These are phyloP conservation scores for Bembecia ichneumoniformis DNA, from an alignment of 2,888 invertebrate genomes.

Conservation along the genomic window DNA sequence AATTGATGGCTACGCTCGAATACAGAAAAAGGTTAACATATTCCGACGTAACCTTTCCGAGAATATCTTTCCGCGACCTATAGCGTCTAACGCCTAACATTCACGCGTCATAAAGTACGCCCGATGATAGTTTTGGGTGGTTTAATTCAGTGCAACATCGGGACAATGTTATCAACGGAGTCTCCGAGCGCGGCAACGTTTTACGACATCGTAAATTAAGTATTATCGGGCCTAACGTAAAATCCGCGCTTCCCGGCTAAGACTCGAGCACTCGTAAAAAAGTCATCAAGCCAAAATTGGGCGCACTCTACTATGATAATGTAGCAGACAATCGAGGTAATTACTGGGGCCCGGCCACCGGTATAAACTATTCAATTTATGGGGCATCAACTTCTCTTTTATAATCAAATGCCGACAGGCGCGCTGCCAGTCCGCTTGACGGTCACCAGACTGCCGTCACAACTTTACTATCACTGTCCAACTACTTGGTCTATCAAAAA, in stretches of 20 bases:
- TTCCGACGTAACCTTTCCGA: too few species aligned
- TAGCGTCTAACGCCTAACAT: background rate
- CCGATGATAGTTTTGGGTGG: slow-evolving; percentile 9
- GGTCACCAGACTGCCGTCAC: too few species aligned
- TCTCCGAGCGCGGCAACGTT: slow-evolving; percentile 18
- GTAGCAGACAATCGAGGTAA: slow-evolving; percentile 48
- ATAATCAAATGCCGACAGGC: too few species aligned
- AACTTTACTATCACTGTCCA: too few species aligned
- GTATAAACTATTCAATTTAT: slow-evolving; percentile 24
- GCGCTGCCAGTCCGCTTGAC: too few species aligned
- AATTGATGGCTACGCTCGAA: too few species aligned
- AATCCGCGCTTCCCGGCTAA: slow-evolving; percentile 13
- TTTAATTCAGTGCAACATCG: slow-evolving; percentile 13
- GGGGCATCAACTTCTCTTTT: slow-evolving; percentile 14
- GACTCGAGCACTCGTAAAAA: slow-evolving; percentile 64
- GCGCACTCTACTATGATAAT: slow-evolving; percentile 62
- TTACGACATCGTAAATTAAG: slow-evolving; percentile 60
- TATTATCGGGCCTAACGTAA: slow-evolving; percentile 8
- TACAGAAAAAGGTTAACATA: too few species aligned
- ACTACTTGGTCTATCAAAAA: too few species aligned
- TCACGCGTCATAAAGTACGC: slow-evolving; percentile 10
- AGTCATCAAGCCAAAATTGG: slow-evolving; percentile 64
- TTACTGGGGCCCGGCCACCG: slow-evolving; percentile 22
- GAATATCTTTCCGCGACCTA: too few species aligned
- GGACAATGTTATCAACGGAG: slow-evolving; percentile 20